Conservation (phyloP, 2,113 vertebrate species). For the Mus musculus region GRCm39 chr3:146821001-146821500, state of each 20-base stretch:
- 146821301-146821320: background rate
- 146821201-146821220: background rate
- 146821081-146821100: slow-evolving; percentile 5
- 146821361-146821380: background rate
- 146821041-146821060: background rate
- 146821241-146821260: background rate
- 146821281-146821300: background rate
- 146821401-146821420: background rate
- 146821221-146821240: background rate
- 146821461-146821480: background rate
- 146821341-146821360: background rate
- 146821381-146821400: background rate
- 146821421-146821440: background rate
- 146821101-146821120: background rate
- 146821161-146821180: background rate
- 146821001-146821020: slow-evolving; percentile 24
- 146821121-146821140: background rate
- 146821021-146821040: slow-evolving; percentile 1
- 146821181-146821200: background rate
- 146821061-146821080: background rate
- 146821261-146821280: background rate
- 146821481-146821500: background rate
- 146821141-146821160: background rate
- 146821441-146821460: background rate
- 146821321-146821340: background rate